Base-by-base conservation (phyloP, 2,888 invertebrate species). In the Sphaerophoria rueppellii region DNA sequence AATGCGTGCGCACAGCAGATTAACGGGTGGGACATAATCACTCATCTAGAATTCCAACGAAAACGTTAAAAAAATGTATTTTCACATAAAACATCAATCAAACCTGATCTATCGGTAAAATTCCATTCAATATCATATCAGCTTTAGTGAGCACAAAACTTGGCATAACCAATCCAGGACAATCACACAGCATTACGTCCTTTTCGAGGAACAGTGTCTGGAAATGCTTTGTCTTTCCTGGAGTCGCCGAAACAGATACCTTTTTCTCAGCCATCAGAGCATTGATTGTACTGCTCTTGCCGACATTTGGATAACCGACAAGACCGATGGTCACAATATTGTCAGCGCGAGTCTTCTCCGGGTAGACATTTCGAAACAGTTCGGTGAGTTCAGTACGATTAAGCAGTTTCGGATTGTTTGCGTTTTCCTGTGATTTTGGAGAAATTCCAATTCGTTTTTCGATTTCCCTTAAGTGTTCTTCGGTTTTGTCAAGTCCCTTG, bases 241-340 rank as follows among this genome's bases (percentile, higher is more conserved):
- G 99, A 82, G 99, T 99, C 0, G 98, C 96, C 1, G 99, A 99
- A 0, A 99, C 99, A 0, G 98, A 97, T 0, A 96, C 96, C 92
- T 96, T 96, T 89, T 96, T 99, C 43, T 94, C 94, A 87, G 95
- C 95, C 92, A 99, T 93, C 60, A 99, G 91, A 16, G 98, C 94
- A 93, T 99, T 99, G 80, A 99, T 98, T 7, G 99, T 98, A 82
- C 99, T 99, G 91, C 99, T 99, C 92, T 99, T 99, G n/a, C 99
- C 99, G 0, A 99, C 99, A 93, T 99, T 99, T 0, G 99, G 99
- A 93, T 99, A 99, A 1, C 99, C 99, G 77, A 99, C 98, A 91
- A 98, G 93, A 6, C 98, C 98, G 77, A 98, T 94, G n/a, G 97
- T 97, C 6, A 95, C 93, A 40, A 95, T 90, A n/a, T 93, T 92